A percentile compares a stretch with the other conserved stretches of the same genome.
Conservation (phyloP, 1,140 invertebrate genomes). For the Wiebesia pumilae region DNA sequence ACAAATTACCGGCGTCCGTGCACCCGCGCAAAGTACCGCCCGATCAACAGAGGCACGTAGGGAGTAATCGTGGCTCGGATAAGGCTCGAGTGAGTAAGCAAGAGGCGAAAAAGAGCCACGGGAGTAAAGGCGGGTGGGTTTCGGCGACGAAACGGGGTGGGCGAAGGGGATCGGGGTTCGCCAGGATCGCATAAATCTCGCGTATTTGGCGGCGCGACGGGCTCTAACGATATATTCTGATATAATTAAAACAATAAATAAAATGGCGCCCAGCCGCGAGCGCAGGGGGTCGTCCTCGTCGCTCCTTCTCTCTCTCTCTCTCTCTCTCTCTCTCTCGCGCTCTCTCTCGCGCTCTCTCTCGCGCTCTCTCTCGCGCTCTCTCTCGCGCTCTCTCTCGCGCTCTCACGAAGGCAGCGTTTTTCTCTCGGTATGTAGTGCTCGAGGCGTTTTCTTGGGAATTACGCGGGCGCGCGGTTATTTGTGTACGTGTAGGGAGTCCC, state of each 20-base stretch:
- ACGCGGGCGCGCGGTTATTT: background rate
- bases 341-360: slow-evolving; percentile 44
- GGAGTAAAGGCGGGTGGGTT: slow-evolving; percentile 37
- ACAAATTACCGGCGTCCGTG: too few species aligned
- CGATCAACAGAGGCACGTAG: background rate
- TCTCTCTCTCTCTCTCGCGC: slow-evolving; percentile 53
- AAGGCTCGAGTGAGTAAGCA: background rate
- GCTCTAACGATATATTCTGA: slow-evolving; percentile 75
- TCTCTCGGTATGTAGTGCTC: slow-evolving; percentile 49
- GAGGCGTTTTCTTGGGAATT: slow-evolving; percentile 45
- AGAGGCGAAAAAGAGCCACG: background rate
- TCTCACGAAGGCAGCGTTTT: slow-evolving; percentile 54
- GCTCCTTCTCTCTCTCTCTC: slow-evolving; percentile 44
- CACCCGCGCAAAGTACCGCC: too few species aligned
- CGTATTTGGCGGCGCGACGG: slow-evolving; percentile 72
- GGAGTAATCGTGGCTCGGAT: background rate
- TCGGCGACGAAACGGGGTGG: slow-evolving; percentile 34
- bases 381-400: slow-evolving; percentile 51
- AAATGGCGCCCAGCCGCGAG: slow-evolving; percentile 74
- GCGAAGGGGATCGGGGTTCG: slow-evolving; percentile 51
- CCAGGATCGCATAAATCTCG: slow-evolving; percentile 68
- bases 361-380: slow-evolving; percentile 48
- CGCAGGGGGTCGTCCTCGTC: slow-evolving; percentile 70
- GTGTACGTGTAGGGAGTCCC: slow-evolving; percentile 61
- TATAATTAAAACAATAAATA: slow-evolving; percentile 77